Base-by-base conservation (phyloP, 2,797 vertebrate genomes). In the Platalea minor region DNA sequence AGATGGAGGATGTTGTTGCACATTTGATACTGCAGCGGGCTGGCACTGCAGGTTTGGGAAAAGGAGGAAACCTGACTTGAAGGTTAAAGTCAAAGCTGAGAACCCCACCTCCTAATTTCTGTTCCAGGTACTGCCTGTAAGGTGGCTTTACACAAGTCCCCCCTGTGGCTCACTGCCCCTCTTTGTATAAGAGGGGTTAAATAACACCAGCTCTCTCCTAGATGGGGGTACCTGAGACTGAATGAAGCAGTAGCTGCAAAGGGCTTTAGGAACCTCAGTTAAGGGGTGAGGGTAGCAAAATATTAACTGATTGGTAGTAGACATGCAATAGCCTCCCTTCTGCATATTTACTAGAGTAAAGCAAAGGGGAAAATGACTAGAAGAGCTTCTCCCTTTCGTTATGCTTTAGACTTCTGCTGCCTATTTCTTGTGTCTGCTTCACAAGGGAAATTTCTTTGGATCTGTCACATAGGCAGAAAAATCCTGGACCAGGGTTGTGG, bases 1-100 rank as follows among this genome's bases (percentile, higher is more conserved):
- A 80, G 86, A 78, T 67, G 87, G 73, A 95, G 86, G 76, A 67
- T 95, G 79, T 45, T 82, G 56, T 91, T 85, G 65, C 51, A 72
- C 0, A 0, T 69, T 70, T 74, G 54, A 12, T 75, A 43, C 75
- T 89, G 95, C 92, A 93, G 87, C 60, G 65, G 85, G 91, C 93
- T 92, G 88, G 65, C 61, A 78, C 63, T 93, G 91, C 91, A 81
- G 77, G 67, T 72, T 87, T 85, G 53, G 77, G 46, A 54, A 87
- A 77, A 75, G 75, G 48, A 90, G 50, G 57, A 90, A 95, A 82
- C 25, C 45, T 46, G 67, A 68, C 24, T 72, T 50, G 76, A 82
- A 89, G 86, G 67, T 72, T 94, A 69, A 86, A 88, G 67, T 63
- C 35, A 74, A 68, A 84, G 33, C 41, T 50, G 70, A 87, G 91